Evolutionary conservation across 2,113 vertebrate species (phyloP).

Genomic region (Agelaius phoeniceus): DNA sequence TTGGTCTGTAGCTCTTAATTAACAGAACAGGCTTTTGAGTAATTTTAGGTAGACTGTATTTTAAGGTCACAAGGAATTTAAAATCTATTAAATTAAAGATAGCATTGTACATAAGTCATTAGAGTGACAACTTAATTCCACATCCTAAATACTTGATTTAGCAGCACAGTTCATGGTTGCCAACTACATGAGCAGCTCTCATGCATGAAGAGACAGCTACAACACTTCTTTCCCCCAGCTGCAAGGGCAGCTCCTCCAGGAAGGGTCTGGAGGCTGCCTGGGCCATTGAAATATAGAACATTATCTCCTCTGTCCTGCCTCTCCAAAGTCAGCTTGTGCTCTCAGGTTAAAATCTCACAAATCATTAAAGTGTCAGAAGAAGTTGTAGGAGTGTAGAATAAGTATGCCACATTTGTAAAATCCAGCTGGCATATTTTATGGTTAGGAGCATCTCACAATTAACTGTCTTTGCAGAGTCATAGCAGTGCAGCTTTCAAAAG

Average conservation of each 20-base stretch:
- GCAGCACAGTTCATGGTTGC: not conserved
- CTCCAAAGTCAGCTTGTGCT: not conserved
- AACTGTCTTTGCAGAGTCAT: not conserved
- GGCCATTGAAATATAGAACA: not conserved
- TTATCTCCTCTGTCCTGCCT: not conserved
- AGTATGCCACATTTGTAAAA: not conserved
- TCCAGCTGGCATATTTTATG: not conserved
- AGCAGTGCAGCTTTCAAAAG: not conserved
- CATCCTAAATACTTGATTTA: not conserved
- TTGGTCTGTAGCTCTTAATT: slow-evolving; percentile 8
- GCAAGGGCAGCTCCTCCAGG: not conserved
- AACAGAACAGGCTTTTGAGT: not conserved
- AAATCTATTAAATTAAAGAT: not conserved
- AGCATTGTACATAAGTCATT: not conserved
- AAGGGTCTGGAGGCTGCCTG: not conserved
- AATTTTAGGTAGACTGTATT: not conserved
- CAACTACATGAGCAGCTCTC: not conserved
- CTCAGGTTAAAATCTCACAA: not conserved
- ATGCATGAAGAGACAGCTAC: not conserved
- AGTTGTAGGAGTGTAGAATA: not conserved
- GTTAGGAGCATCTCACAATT: not conserved
- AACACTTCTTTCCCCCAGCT: fast-evolving
- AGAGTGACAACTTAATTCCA: not conserved
- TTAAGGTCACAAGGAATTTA: not conserved
- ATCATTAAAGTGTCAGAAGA: not conserved